A percentile compares a stretch with the other conserved stretches of the same genome.
Evolutionary conservation across 2,113 vertebrate species (phyloP).

Genomic region (Oncorhynchus kisutch): DNA sequence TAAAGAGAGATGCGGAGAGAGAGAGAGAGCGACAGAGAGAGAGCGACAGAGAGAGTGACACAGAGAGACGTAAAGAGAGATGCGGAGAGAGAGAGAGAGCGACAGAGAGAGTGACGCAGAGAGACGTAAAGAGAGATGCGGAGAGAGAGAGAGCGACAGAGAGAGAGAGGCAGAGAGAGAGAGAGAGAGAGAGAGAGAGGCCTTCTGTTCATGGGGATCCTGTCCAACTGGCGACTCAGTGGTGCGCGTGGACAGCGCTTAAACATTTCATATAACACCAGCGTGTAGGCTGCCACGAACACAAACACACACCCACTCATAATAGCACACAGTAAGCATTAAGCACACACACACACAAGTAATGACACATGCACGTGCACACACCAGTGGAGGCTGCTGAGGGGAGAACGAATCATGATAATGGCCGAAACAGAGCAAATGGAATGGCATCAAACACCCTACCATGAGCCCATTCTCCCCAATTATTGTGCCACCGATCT

Average conservation of each 20-base stretch:
- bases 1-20: neutral
- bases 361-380: neutral
- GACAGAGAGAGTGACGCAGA: neutral
- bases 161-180: neutral
- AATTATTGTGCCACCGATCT: no score
- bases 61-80: no score
- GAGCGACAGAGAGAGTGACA: neutral
- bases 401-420: no score
- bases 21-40: neutral
- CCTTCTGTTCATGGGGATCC: neutral
- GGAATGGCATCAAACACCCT: no score
- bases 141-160: neutral
- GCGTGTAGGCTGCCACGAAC: neutral
- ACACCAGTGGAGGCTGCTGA: neutral
- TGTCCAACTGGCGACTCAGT: slow-evolving; percentile 1
- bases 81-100: neutral
- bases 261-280: neutral
- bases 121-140: neutral
- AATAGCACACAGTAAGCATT: neutral
- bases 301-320: neutral
- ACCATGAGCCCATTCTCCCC: no score
- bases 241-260: neutral
- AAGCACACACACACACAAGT: neutral
- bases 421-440: no score
- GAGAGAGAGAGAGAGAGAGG: neutral